Conservation (phyloP, 2,113 vertebrate species). For the Phalacrocorax carbo region DNA sequence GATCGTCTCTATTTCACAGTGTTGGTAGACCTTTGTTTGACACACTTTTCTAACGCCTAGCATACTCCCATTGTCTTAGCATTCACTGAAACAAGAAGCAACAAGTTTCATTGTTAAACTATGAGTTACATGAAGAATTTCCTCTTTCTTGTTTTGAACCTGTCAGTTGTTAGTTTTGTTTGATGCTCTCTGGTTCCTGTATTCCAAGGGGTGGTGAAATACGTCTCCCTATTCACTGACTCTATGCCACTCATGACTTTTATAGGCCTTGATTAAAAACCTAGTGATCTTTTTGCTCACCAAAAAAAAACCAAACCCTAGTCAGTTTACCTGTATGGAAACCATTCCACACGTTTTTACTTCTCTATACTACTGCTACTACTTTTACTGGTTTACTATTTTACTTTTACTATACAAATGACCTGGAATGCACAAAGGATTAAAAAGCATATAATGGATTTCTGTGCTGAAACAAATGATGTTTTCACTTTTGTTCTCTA, state of each 20-base stretch:
- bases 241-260: not conserved
- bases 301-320: too few species aligned
- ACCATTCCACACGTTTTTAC: not conserved
- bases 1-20: accelerated
- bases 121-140: not conserved
- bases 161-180: not conserved
- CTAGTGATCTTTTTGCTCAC: not conserved
- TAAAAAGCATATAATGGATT: not conserved
- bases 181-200: not conserved
- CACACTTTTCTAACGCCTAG: not conserved
- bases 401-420: not conserved
- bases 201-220: not conserved
- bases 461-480: not conserved
- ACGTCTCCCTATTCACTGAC: too few species aligned
- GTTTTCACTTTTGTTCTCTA: not conserved
- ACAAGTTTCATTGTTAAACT: not conserved
- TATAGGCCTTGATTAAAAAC: not conserved
- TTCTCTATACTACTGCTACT: not conserved
- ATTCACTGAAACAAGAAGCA: not conserved
- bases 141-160: not conserved
- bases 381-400: not conserved
- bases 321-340: not conserved
- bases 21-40: not conserved
- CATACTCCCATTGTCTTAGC: not conserved
- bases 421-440: not conserved